Conservation (phyloP, 2,113 vertebrate species). For the Glaucomys volans region DNA sequence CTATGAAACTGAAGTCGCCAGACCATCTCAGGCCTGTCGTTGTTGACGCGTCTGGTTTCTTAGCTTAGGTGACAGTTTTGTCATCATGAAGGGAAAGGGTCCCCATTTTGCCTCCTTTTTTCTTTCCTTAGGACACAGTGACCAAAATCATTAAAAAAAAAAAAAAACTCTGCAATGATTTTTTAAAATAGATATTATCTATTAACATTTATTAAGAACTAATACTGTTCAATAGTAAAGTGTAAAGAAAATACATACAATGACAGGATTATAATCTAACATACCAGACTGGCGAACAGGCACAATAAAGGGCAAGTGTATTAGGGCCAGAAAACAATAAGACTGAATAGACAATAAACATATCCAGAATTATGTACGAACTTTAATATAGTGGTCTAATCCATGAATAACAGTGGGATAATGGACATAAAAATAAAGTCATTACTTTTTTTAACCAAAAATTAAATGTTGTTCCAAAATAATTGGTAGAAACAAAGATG, state of each 20-base stretch:
- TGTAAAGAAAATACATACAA: background rate
- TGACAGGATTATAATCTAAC: background rate
- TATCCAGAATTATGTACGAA: background rate
- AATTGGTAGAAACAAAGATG: background rate
- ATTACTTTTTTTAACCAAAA: background rate
- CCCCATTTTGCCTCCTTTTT: background rate
- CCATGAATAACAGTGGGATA: background rate
- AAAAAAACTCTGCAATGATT: background rate
- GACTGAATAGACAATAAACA: background rate
- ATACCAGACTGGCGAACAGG: background rate
- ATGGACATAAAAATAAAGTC: background rate
- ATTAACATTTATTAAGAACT: slow-evolving; percentile 14
- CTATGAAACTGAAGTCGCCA: background rate
- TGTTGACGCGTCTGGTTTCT: background rate
- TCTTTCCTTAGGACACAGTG: background rate
- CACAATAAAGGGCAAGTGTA: background rate
- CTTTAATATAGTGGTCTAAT: background rate
- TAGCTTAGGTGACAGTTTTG: background rate
- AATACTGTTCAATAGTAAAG: background rate
- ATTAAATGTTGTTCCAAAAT: background rate
- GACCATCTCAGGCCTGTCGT: background rate
- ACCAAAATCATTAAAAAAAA: background rate
- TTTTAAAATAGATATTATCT: slow-evolving; percentile 31
- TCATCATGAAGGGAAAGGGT: background rate
- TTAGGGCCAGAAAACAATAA: background rate